Evolutionary conservation across 2,888 invertebrate genomes (phyloP), one percentile per base, ranked within the genome.

Genomic region (Toxonevra muliebris): DNA sequence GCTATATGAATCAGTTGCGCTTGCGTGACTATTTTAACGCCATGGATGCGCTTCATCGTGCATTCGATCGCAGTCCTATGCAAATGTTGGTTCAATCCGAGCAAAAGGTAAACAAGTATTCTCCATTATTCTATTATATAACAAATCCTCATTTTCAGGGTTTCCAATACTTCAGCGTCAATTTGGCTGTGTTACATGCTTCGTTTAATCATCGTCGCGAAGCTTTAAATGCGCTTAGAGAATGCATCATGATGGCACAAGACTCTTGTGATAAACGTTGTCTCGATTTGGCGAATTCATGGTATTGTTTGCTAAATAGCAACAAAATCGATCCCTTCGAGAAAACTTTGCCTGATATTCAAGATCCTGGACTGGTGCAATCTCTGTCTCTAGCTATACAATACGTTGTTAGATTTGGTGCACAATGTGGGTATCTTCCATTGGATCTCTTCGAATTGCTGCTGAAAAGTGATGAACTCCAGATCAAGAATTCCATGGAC

Each of bases 141-240:
- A 50, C 15, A 10, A 17, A 12, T 54, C 12, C 2, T 60, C 41
- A 1, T 20, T 55, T 60, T 9, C 12, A 80, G 64, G 91, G 91
- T 53, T 93, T 93, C 78, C 88, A 96, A 79, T 97, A 93, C 82
- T 95, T 96, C 8, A 94, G 95, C 17, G 87, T 97, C n/a, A 96
- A 96, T 83, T 87, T 97, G 72, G 95, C 96, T 0, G 92, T 95
- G 20, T 87, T 96, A 77, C 95, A 96, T 83, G 92, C 93, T 58
- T 91, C 93, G 76, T 96, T 96, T 84, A 81, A 82, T 75, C 86
- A 78, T 76, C 94, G 93, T 71, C 88, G 90, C 59, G 91, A 94
- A 81, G 94, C 95, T 0, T 85, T 93, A 79, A 90, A 91, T 68
- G 92, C 94, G 15, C 87, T 97, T n/a, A 90, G 91, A 75, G 96